Conservation (phyloP, 2,113 vertebrate genomes). For the Esox niger region DNA sequence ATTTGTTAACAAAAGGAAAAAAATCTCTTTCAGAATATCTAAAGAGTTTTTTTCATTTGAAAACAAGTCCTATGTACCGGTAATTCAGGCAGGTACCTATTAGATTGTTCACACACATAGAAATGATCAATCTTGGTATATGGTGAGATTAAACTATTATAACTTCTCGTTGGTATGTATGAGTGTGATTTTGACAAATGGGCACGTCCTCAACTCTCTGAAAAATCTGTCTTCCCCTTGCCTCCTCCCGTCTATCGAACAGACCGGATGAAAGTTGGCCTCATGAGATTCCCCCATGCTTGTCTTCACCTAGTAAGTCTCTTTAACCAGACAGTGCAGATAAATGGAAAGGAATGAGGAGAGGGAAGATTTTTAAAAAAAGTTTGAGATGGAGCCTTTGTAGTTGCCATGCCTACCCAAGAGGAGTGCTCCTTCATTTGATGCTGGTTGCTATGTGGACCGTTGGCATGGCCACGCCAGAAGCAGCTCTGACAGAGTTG, state of each 20-base stretch:
- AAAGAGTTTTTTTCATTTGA: slow-evolving; percentile 21
- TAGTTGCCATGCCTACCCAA: slow-evolving; percentile 76
- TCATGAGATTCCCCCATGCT: no score
- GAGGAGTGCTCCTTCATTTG: slow-evolving; percentile 99
- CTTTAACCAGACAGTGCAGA: background rate
- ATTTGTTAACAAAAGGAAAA: slow-evolving; percentile 37
- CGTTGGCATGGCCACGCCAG: slow-evolving; percentile 92
- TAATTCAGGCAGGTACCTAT: background rate
- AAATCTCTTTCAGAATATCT: slow-evolving; percentile 17
- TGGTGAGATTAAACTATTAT: background rate
- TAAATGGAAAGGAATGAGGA: background rate
- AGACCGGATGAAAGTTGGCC: no score
- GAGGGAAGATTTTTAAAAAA: background rate
- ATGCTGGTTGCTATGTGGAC: slow-evolving; percentile 97
- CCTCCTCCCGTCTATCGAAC: no score
- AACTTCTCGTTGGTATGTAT: background rate
- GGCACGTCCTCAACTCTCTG: no score
- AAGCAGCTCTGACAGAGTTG: slow-evolving; percentile 98
- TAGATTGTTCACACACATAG: background rate
- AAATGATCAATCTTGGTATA: slow-evolving; percentile 21
- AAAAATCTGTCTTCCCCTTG: no score
- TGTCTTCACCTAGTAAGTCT: no score
- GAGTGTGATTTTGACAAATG: background rate
- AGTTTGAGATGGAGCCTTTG: background rate
- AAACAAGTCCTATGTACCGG: background rate